Evolutionary conservation across 2,113 vertebrate species (phyloP), one percentile per base, ranked within the genome.

Genomic region (Malurus cyaneus): DNA sequence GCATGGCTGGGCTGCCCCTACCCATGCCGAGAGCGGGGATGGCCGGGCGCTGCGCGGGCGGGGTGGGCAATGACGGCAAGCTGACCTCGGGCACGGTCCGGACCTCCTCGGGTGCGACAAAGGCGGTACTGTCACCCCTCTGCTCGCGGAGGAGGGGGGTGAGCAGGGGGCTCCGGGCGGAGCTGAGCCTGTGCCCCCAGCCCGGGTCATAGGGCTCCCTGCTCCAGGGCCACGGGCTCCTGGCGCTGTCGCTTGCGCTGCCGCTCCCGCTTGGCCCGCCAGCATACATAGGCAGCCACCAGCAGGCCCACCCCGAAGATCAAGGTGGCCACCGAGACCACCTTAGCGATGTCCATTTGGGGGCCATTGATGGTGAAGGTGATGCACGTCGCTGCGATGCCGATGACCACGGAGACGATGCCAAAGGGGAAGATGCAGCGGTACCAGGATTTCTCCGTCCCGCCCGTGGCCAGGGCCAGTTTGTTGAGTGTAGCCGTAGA

Each of bases 371-470:
- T 98, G 66, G 98, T 98, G 98, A 99, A 99, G 88, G 98, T 99
- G 93, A 99, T 99, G 42, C 98, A 98, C 0, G 98, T 98, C 53
- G 98, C 98, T 0, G 99, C 98, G 2, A 98, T 92, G 12, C 99
- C 98, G 12, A 98, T 98, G 91, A 99, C 98, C 96, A 99, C 92
- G 5, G 98, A 98, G 93, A 99, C 98, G 61, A 98, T 98, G 81
- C 99, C 98, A 9, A 99, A 99, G 13, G 98, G 98, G 94, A 99
- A 98, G 94, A 99, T 97, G 96, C 99, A 99, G 93, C 98, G 98
- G 95, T 99, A 98, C 98, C 99, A 99, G 49, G 98, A 99, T 96
- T 98, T 98, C 97, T 99, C 99, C 4, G 98, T 98, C 69, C 99
- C 98, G 1, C 99, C 98, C 0, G 98, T 99, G 95, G 98, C 99